Conservation (phyloP, 2,888 invertebrate genomes). For the Salpingus planirostris region DNA sequence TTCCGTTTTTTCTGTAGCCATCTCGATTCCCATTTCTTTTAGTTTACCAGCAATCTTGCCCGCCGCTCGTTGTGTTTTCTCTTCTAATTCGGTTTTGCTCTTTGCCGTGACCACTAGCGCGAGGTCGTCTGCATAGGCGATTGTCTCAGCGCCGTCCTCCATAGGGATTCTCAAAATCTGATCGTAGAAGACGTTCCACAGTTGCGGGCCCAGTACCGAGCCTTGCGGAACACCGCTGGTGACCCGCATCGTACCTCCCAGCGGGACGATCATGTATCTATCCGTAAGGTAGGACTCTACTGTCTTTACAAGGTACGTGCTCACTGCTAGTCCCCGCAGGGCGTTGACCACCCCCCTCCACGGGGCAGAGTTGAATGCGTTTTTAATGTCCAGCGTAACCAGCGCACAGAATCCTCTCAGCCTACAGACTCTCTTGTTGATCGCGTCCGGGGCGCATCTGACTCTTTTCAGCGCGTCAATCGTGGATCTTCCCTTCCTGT, state of each 20-base stretch:
- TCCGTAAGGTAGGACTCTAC: neutral
- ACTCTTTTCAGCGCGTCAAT: slow-evolving; percentile 4
- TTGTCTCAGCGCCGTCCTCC: neutral
- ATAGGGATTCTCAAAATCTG: neutral
- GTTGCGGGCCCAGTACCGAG: slow-evolving; percentile 2
- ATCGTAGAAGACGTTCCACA: slow-evolving; percentile 1
- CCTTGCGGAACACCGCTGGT: slow-evolving; percentile 3
- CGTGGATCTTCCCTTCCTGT: slow-evolving; percentile 5
- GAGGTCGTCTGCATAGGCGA: slow-evolving; percentile 2
- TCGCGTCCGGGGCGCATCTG: slow-evolving; percentile 1
- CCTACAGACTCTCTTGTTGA: neutral
- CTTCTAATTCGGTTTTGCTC: neutral
- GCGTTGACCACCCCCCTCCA: neutral
- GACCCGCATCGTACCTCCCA: neutral
- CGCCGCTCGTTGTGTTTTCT: neutral
- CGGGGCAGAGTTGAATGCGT: slow-evolving; percentile 2
- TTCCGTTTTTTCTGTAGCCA: neutral
- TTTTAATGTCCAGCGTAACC: slow-evolving; percentile 3
- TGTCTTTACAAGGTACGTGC: neutral
- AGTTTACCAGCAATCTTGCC: neutral
- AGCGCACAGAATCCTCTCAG: neutral
- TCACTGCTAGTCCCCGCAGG: neutral
- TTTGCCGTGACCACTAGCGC: neutral
- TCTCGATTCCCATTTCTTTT: neutral
- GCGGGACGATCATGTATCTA: neutral